These are phyloP conservation scores for Quadriops clusia DNA, from an alignment of 2,888 invertebrate species.

Conservation along the genomic window DNA sequence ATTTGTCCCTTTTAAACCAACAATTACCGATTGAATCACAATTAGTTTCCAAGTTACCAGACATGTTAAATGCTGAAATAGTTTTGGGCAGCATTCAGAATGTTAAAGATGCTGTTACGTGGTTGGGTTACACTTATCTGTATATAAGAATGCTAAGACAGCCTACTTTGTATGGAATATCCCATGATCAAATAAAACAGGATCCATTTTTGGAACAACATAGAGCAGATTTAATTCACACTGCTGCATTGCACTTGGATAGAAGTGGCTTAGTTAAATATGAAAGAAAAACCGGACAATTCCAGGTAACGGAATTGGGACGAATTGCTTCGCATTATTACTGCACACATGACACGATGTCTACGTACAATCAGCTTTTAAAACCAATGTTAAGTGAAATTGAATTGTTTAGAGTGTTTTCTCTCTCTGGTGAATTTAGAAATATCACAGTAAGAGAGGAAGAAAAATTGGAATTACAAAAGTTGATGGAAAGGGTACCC, in stretches of 20 bases:
- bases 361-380: constrained; percentile 89
- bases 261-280: constrained; percentile 92
- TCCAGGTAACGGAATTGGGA: constrained; percentile 82
- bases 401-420: constrained; percentile 95
- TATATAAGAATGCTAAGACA: constrained; percentile 90
- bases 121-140: constrained; percentile 94
- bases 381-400: constrained; percentile 96
- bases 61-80: constrained; percentile 96
- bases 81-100: constrained; percentile 87
- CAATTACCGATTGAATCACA: constrained; percentile 98
- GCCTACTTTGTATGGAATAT: constrained; percentile 82
- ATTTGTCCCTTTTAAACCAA: constrained; percentile 92
- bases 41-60: constrained; percentile 81
- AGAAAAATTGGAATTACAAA: constrained; percentile 92
- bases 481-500: constrained; percentile 88
- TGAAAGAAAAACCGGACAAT: constrained; percentile 83
- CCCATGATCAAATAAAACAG: constrained; percentile 62
- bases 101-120: constrained; percentile 80
- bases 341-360: constrained; percentile 93
- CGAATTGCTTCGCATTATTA: constrained; percentile 98
- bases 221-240: constrained; percentile 89
- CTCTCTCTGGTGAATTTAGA: constrained; percentile 91
- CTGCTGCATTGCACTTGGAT: constrained; percentile 82
- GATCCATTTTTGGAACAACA: constrained; percentile 81
- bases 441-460: constrained; percentile 89